Conservation (phyloP, 2,888 invertebrate genomes). For the Xestoiulus laeticollis region DNA sequence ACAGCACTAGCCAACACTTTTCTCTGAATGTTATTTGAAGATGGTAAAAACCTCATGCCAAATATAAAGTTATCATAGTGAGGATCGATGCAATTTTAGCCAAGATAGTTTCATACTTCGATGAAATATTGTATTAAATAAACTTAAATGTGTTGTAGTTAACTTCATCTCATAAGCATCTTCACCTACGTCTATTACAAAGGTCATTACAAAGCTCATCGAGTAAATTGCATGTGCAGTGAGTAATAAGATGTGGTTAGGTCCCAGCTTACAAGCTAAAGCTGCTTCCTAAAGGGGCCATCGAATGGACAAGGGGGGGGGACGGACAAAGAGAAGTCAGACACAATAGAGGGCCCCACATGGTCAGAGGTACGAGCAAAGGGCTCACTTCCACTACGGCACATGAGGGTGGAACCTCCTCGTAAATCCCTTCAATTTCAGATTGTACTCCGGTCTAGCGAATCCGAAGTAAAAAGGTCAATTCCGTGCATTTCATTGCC, state of each 20-base stretch:
- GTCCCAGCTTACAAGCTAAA: neutral
- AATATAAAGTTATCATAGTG: too few species aligned
- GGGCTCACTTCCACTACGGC: neutral
- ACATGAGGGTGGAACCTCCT: neutral
- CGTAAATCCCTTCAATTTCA: neutral
- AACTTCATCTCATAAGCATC: too few species aligned
- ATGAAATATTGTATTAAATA: too few species aligned
- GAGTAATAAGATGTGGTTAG: neutral
- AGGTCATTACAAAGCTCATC: neutral
- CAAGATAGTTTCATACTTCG: too few species aligned
- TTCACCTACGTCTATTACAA: too few species aligned
- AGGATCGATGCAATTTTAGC: too few species aligned
- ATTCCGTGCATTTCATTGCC: neutral
- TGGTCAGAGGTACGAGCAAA: neutral
- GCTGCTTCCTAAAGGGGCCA: neutral
- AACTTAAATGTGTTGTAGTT: too few species aligned
- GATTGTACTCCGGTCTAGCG: neutral
- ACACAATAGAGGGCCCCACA: neutral
- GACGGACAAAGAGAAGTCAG: neutral
- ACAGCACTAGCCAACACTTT: too few species aligned
- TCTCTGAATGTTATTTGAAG: too few species aligned
- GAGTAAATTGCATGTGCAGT: neutral
- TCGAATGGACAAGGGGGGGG: neutral
- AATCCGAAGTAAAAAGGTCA: constrained; percentile 5
- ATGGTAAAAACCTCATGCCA: too few species aligned